Conservation (phyloP, 2,888 invertebrate species). For the Lasioglossum morio region DNA sequence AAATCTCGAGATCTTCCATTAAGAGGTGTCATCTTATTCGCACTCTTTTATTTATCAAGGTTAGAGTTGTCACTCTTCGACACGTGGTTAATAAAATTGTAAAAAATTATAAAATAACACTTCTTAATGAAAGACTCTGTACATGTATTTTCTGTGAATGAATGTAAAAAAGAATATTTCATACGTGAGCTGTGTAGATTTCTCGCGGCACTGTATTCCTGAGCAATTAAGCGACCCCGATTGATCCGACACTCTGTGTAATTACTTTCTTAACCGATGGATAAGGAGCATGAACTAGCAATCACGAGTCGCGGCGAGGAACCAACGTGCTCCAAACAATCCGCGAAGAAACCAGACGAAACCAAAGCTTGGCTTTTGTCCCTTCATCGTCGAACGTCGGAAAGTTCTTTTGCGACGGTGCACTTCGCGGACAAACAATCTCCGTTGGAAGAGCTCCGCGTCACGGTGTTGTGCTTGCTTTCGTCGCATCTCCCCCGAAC, state of each 20-base stretch:
- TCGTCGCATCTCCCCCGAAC: constrained; percentile 12
- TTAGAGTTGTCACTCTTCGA: too few relatives aligned
- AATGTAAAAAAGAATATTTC: not conserved
- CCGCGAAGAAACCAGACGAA: not conserved
- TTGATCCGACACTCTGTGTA: not conserved
- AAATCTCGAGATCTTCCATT: too few relatives aligned
- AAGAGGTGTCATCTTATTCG: too few relatives aligned
- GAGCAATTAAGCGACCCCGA: not conserved
- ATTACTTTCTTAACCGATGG: not conserved
- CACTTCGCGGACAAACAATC: constrained; percentile 20
- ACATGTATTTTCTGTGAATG: too few relatives aligned
- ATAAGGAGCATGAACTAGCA: not conserved
- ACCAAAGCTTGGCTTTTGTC: constrained; percentile 1
- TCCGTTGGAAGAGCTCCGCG: constrained; percentile 22
- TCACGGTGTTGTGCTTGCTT: constrained; percentile 28
- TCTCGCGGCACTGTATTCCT: not conserved
- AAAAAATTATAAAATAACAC: too few relatives aligned
- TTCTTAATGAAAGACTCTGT: too few relatives aligned
- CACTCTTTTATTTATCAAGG: too few relatives aligned
- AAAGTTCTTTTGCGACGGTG: constrained; percentile 21
- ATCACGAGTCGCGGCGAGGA: not conserved
- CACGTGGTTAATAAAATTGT: too few relatives aligned
- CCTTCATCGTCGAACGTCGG: constrained; percentile 21
- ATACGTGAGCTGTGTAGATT: not conserved
- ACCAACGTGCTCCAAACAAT: not conserved